Base-by-base conservation (phyloP, 1,140 invertebrate species). In the Liolophura sinensis region DNA sequence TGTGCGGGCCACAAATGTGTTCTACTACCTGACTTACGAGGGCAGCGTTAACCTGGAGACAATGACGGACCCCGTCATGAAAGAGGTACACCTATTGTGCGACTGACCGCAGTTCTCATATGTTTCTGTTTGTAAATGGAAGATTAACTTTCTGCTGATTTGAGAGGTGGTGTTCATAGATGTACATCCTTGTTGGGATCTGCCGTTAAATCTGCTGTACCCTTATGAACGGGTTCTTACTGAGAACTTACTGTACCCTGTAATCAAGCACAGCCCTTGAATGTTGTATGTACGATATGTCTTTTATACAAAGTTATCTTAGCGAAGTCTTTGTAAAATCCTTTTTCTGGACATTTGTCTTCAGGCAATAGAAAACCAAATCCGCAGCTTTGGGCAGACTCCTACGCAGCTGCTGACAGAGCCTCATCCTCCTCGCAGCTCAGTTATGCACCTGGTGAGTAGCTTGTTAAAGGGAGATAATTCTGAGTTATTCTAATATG, bases 21-120 rank as follows among this genome's bases (percentile, higher is more conserved):
- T 99, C 86, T 99, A 99, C 83, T 99, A 99, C 85, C 87, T 99
- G 20, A 99, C 98, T 0, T 99, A 99, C 84, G 98, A 99, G 85
- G 97, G 97, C 48, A 96, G 92, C 77, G 94, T 98, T 0, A 94
- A 99, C 67, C 86, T 99, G 56, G 94, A 97, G 59, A 88, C 91
- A 0, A 94, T 99, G 68, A 89, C 89, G 0, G 96, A 99, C 85
- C 89, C 91, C 0, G 89, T 97, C 0, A 96, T 97, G 88, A 90
- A 90, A 70, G 94, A 97, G 80, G 88, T 88, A 77, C 73, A 40
- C 31, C 31, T 40, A 9, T 9, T 9, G 3, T 40, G 31, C 31
- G 9, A 40, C 31, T 40, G 31, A 40, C 31, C 31, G 3, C 9
- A 40, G 31, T 40, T 40, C 3, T 40, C 3, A 40, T 40, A 40